Percentiles rank a stretch among this genome's conserved stretches.
phyloP scores from a whole-genome alignment of 2,888 invertebrate genomes.

The Gasteruption jaculator region DNA sequence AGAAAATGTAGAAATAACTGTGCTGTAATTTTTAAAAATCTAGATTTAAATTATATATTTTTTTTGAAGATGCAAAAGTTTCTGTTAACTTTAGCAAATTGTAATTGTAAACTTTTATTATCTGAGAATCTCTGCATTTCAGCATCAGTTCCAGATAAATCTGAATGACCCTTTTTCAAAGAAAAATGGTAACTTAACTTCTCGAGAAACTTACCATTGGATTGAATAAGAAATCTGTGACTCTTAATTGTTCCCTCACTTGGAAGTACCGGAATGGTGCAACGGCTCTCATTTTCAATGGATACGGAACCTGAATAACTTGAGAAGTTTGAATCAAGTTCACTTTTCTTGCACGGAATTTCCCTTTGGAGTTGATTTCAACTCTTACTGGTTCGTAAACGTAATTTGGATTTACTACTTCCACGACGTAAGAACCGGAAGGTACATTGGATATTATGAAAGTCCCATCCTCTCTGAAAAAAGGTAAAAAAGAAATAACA shows the following conservation, averaged over 20 bases:
- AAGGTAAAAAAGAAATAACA: slow-evolving; percentile 3
- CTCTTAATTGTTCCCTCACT: slow-evolving; percentile 90
- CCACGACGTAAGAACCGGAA: slow-evolving; percentile 90
- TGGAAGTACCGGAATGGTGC: slow-evolving; percentile 86
- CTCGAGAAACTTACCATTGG: slow-evolving; percentile 78
- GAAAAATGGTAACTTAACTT: not conserved
- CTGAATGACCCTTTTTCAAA: not conserved
- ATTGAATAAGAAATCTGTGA: slow-evolving; percentile 93
- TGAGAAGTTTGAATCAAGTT: slow-evolving; percentile 90
- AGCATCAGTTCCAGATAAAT: not conserved
- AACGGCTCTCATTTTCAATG: slow-evolving; percentile 80
- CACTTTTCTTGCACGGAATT: slow-evolving; percentile 89
- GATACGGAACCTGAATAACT: slow-evolving; percentile 88
- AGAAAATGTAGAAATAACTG: no score
- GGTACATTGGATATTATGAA: slow-evolving; percentile 86
- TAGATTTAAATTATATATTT: slow-evolving; percentile 4
- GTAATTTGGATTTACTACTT: slow-evolving; percentile 85
- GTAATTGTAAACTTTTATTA: no score
- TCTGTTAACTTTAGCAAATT: not conserved
- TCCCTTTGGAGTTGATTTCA: slow-evolving; percentile 96
- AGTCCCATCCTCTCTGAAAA: slow-evolving; percentile 77
- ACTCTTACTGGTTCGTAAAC: slow-evolving; percentile 92
- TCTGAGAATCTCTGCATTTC: no score
- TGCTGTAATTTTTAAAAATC: slow-evolving; percentile 6
- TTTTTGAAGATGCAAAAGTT: not conserved